These are phyloP conservation scores for Homalodisca vitripennis DNA, from an alignment of 1,140 invertebrate species.

Conservation along the genomic window DNA sequence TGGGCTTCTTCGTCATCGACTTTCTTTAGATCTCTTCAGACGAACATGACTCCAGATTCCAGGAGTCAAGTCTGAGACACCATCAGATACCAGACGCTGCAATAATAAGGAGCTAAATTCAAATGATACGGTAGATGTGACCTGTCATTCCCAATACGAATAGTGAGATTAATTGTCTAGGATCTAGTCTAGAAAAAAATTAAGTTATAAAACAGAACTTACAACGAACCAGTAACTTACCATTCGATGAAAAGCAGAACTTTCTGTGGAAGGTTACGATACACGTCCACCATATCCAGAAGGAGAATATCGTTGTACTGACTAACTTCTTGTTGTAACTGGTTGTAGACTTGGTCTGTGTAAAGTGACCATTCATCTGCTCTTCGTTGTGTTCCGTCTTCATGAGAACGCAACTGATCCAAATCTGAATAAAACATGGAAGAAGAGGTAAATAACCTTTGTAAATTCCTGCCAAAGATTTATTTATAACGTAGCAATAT, in stretches of 20 bases:
- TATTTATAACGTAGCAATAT: neutral
- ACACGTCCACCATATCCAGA: slow-evolving; percentile 35
- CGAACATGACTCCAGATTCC: too few relatives aligned
- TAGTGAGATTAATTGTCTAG: neutral
- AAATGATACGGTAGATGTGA: neutral
- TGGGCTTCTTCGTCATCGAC: too few relatives aligned
- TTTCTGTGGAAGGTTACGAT: slow-evolving; percentile 35
- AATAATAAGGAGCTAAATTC: neutral
- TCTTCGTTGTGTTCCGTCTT: neutral
- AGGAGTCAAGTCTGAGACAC: too few relatives aligned
- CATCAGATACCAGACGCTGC: neutral
- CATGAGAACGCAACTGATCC: neutral
- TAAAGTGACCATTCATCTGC: neutral
- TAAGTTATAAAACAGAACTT: too few relatives aligned
- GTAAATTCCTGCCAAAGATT: neutral
- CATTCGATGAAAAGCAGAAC: slow-evolving; percentile 35
- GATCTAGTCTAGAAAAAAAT: neutral
- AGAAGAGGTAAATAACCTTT: neutral
- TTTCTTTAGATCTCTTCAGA: too few relatives aligned
- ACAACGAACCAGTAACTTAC: slow-evolving; percentile 26
- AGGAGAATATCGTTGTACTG: slow-evolving; percentile 31
- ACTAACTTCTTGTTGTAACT: neutral
- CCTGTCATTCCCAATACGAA: neutral
- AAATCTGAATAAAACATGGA: neutral
- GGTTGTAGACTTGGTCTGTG: neutral